Evolutionary conservation across 2,113 vertebrate species (phyloP).

Genomic region (Heptranchias perlo): DNA sequence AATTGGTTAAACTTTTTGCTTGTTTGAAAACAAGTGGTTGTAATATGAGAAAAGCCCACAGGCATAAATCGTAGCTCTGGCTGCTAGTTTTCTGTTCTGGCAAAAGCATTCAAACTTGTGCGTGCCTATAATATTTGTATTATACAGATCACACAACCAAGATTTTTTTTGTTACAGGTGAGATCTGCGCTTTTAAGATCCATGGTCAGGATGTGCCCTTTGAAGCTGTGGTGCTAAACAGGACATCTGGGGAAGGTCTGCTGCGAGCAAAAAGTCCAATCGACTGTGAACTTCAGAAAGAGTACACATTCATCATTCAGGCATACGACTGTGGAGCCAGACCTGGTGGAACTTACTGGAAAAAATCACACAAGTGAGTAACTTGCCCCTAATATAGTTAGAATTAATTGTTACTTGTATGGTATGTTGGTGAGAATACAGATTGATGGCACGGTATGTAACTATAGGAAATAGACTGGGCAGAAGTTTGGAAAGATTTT

Average conservation of each 20-base stretch:
- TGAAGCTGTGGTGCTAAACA: slow-evolving; percentile 88
- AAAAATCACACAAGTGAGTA: slow-evolving; percentile 96
- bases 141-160: neutral
- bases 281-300: slow-evolving; percentile 91
- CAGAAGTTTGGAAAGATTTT: neutral
- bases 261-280: slow-evolving; percentile 76
- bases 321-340: slow-evolving; percentile 89
- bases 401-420: neutral
- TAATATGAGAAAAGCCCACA: neutral
- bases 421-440: neutral
- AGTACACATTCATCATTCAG: slow-evolving; percentile 95
- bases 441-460: neutral
- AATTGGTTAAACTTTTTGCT: neutral
- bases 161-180: slow-evolving; percentile 61
- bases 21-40: neutral
- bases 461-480: neutral
- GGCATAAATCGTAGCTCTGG: neutral
- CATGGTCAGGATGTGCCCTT: slow-evolving; percentile 85
- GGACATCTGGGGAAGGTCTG: slow-evolving; percentile 86
- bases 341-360: slow-evolving; percentile 72
- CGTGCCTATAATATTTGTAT: neutral
- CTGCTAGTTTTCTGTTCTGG: neutral
- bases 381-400: neutral
- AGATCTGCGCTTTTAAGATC: slow-evolving; percentile 95
- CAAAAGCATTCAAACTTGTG: neutral